Base-by-base conservation (phyloP, 2,113 vertebrate genomes). In the Salminus brasiliensis region DNA sequence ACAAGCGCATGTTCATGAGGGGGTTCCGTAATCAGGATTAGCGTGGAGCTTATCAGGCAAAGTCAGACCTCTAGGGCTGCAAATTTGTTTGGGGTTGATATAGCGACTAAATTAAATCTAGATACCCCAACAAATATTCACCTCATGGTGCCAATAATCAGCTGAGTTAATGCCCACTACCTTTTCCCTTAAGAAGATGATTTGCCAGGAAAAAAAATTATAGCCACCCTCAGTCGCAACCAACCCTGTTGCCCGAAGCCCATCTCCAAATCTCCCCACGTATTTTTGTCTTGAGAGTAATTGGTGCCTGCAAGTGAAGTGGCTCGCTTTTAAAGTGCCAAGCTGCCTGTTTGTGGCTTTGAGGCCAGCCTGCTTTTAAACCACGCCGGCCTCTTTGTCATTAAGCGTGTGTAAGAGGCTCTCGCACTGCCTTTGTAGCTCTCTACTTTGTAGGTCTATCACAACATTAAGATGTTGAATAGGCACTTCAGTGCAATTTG, bases 51-150 rank as follows among this genome's bases (percentile, higher is more conserved):
- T 89, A 87, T 86, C 83, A 81, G 78, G 41, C 73, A 57, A 62
- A 72, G 80, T 85, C 86, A 86, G 88, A 59, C 83, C 86, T 86
- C 66, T 69, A 49, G 83, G 76, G 76, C 74, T 82, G 79, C 83
- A 82, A 82, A 83, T 81, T 82, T 84, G 84, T 85, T 80, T 30
- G 43, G 47, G 65, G 78, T 79, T 57, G 80, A 85, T 85, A 85
- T 83, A 83, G 82, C 60, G 59, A 83, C 83, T 83, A 86, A 84
- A 86, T 89, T 76, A 87, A 84, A 87, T 86, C 80, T 84, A 80
- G 81, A 89, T 81, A 57, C 69, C 71, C 73, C 82, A 81, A 72
- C 66, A 80, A 85, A 81, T 81, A 68, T 66, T 72, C 71, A 59
- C 69, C 45, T 59, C 68, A 81, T 66, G 76, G 60, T 47, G 60